These are phyloP conservation scores for Actinia equina DNA, from an alignment of 64 coral and sea anemone species.

Conservation along the genomic window DNA sequence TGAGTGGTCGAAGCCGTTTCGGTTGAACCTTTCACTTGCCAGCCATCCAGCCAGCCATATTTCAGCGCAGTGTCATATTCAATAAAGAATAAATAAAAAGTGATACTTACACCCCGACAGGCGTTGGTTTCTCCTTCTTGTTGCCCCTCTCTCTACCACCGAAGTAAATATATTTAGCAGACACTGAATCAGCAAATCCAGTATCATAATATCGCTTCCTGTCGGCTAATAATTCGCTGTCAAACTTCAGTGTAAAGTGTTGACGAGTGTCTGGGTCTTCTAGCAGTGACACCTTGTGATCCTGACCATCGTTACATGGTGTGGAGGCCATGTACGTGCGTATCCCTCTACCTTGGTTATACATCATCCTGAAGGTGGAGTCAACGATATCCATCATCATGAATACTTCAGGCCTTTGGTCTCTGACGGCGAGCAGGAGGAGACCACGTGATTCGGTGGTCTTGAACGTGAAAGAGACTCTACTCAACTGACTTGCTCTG, in stretches of 20 bases:
- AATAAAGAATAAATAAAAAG: not conserved
- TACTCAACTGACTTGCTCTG: not conserved
- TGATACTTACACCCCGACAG: conserved; percentile 15
- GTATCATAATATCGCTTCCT: not conserved
- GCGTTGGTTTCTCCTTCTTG: not conserved
- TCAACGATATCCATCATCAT: conserved; percentile 38
- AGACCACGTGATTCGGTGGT: conserved; percentile 39
- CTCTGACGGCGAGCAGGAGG: conserved; percentile 26
- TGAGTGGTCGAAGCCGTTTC: too few relatives aligned
- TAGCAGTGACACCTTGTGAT: not conserved
- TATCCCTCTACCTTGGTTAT: conserved; percentile 33
- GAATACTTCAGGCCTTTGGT: not conserved
- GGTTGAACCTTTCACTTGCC: too few relatives aligned
- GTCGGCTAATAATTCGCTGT: not conserved
- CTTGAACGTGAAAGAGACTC: conserved; percentile 24
- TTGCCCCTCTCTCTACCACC: conserved; percentile 38
- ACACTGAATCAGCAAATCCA: not conserved
- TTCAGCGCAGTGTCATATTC: not conserved
- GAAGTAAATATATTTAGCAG: conserved; percentile 34
- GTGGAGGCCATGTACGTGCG: not conserved
- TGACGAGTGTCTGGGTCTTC: not conserved
- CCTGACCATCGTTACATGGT: not conserved
- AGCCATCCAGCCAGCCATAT: too few relatives aligned
- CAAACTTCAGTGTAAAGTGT: not conserved
- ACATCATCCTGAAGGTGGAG: conserved; percentile 6